Evolutionary conservation across 2,888 invertebrate species (phyloP).

Genomic region (Drosophila suboccidentalis): DNA sequence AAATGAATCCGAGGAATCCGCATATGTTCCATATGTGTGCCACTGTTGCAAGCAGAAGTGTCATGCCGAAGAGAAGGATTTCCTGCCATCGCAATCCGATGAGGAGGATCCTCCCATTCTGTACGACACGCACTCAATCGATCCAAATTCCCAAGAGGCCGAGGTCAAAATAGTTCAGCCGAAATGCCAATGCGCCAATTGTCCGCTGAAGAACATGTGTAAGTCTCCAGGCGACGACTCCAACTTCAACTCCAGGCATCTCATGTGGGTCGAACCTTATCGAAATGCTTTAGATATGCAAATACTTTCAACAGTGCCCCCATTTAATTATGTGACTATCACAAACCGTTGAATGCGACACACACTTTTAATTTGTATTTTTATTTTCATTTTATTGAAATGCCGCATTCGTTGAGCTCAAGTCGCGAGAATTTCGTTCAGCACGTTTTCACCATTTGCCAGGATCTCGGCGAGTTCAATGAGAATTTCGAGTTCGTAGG

Average conservation of each 20-base stretch:
- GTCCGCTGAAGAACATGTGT: conserved; percentile 82
- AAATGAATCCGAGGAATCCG: conserved; percentile 33
- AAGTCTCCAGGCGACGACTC: conserved; percentile 60
- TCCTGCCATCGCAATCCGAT: conserved; percentile 38
- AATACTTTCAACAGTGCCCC: conserved; percentile 45
- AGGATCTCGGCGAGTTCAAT: conserved; percentile 71
- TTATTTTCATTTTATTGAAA: conserved; percentile 17
- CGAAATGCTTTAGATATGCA: conserved; percentile 72
- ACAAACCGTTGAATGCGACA: neutral
- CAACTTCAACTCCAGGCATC: neutral
- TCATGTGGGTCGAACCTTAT: conserved; percentile 52
- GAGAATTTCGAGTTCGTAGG: conserved; percentile 80
- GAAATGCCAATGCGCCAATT: conserved; percentile 81
- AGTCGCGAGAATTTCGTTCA: conserved; percentile 62
- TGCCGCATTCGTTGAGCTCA: conserved; percentile 56
- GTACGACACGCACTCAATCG: conserved; percentile 42
- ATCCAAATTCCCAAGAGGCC: conserved; percentile 38
- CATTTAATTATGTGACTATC: conserved; percentile 20
- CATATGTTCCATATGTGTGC: conserved; percentile 56
- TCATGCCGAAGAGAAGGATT: conserved; percentile 38
- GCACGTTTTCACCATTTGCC: conserved; percentile 65
- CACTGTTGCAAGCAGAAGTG: conserved; percentile 59
- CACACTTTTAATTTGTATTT: neutral
- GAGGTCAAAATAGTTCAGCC: conserved; percentile 59
- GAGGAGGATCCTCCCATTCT: conserved; percentile 50